phyloP scores from a whole-genome alignment of 2,888 invertebrate genomes.

The Polia nebulosa region DNA sequence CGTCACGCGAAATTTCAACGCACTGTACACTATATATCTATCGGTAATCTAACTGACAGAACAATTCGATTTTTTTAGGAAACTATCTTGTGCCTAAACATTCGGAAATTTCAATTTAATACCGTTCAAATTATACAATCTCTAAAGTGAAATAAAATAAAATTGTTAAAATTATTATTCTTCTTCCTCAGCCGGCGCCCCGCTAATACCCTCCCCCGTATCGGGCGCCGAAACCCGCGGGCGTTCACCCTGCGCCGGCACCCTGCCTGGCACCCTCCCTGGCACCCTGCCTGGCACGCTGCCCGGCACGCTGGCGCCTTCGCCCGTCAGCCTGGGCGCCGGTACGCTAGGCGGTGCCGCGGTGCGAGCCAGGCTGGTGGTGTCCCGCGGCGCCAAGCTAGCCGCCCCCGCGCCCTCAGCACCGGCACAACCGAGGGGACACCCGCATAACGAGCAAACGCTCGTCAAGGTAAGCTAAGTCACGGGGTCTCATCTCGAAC shows the following conservation, averaged over 20 bases:
- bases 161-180: no score
- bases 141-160: no score
- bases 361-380: slow-evolving; percentile 62
- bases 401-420: slow-evolving; percentile 47
- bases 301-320: background rate
- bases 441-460: slow-evolving; percentile 80
- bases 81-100: no score
- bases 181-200: slow-evolving; percentile 31
- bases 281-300: slow-evolving; percentile 32
- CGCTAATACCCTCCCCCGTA: slow-evolving; percentile 45
- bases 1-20: no score
- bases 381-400: slow-evolving; percentile 64
- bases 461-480: slow-evolving; percentile 86
- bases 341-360: slow-evolving; percentile 17
- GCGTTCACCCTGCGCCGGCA: slow-evolving; percentile 30
- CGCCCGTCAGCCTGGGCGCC: slow-evolving; percentile 15
- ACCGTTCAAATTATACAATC: no score
- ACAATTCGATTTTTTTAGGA: no score
- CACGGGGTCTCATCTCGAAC: no score
- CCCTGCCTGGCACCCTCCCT: background rate
- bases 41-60: no score
- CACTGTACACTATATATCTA: no score
- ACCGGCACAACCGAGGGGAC: slow-evolving; percentile 44
- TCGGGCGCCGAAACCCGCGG: slow-evolving; percentile 52
- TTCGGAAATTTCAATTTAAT: no score